phyloP scores from a whole-genome alignment of 2,113 vertebrate genomes.

The Otus sunia region DNA sequence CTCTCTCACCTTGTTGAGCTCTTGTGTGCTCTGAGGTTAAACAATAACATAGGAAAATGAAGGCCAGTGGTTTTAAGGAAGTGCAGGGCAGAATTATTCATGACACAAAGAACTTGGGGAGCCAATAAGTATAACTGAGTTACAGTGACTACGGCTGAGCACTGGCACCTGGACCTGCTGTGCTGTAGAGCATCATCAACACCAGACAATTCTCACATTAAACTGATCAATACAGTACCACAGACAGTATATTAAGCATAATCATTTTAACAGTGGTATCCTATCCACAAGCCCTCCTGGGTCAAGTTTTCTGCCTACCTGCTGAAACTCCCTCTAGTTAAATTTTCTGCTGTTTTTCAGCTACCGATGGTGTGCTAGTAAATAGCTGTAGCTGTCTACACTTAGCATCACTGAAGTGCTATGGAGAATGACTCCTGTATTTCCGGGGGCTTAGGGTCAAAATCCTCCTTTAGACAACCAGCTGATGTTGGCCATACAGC shows the following conservation, averaged over 20 bases:
- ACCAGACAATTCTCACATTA: background rate
- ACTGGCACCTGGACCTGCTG: background rate
- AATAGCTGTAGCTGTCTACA: background rate
- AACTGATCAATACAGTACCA: background rate
- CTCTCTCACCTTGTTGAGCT: background rate
- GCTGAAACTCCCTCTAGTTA: background rate
- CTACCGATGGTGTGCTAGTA: too few species aligned
- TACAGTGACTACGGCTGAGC: background rate
- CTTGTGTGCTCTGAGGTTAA: background rate
- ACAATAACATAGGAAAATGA: background rate
- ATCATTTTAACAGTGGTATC: background rate
- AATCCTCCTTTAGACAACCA: background rate
- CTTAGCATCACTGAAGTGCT: background rate
- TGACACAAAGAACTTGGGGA: background rate
- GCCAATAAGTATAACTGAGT: too few species aligned
- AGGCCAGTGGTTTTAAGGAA: background rate
- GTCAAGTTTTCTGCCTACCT: background rate
- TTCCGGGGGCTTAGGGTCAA: background rate
- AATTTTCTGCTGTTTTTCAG: background rate
- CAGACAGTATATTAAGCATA: background rate
- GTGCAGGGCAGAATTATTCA: background rate
- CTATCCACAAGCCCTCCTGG: background rate
- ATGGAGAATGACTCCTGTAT: background rate
- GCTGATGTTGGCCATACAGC: too few species aligned
- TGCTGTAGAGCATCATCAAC: background rate